phyloP scores from a whole-genome alignment of 2,888 invertebrate genomes.

The Cataglyphis cursor region DNA sequence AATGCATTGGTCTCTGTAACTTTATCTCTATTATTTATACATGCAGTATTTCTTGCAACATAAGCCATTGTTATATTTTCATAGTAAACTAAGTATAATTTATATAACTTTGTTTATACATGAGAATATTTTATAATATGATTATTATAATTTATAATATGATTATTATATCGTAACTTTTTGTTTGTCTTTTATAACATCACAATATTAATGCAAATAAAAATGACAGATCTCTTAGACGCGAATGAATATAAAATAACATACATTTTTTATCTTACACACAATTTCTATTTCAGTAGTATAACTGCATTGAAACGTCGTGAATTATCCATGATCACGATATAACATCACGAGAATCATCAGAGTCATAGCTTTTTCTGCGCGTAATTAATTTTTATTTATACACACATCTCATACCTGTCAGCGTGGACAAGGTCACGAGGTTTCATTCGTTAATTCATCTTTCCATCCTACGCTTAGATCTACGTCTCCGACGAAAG shows the following conservation, averaged over 20 bases:
- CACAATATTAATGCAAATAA: background rate
- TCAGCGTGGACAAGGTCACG: constrained; percentile 32
- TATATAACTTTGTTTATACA: constrained; percentile 5
- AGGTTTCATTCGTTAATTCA: constrained; percentile 41
- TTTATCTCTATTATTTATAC: constrained; percentile 21
- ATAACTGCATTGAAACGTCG: background rate
- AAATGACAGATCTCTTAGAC: background rate
- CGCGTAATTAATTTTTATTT: constrained; percentile 46
- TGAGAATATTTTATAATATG: background rate
- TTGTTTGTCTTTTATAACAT: background rate
- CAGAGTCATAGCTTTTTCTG: constrained; percentile 16
- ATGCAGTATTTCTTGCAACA: background rate
- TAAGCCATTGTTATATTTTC: background rate
- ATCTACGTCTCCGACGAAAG: background rate
- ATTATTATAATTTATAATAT: background rate
- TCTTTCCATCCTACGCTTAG: constrained; percentile 2
- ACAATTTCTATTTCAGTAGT: constrained; percentile 3
- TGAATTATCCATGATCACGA: constrained; percentile 31
- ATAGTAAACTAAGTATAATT: background rate
- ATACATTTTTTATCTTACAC: background rate
- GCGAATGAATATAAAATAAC: background rate
- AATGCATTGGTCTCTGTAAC: background rate
- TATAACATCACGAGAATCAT: constrained; percentile 9
- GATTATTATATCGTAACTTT: background rate
- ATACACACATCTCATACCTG: constrained; percentile 29